Base-by-base conservation (phyloP, 2,888 invertebrate species). In the Nomada ferruginata region DNA sequence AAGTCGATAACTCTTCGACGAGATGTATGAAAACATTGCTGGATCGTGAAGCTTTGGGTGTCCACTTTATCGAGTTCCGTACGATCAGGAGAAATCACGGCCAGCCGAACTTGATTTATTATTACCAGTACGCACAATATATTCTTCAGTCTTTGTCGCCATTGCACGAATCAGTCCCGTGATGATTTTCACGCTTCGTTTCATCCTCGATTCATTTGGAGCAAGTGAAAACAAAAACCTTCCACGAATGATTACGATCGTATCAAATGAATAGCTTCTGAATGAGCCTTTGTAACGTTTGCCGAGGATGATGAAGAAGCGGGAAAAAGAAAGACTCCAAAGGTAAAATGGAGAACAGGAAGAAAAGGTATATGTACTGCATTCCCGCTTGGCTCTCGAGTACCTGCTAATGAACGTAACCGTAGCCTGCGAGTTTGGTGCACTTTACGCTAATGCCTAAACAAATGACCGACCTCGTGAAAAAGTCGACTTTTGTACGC, bases 331-430 rank as follows among this genome's bases (percentile, higher is more conserved):
- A 52, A 50, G 42, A 71, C 72, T 44, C 36, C 13, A 72, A 76
- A 74, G 64, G 65, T 59, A 13, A 26, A 55, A 60, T 36, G 61
- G 53, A 55, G 29, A n/a, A 63, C 47, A 64, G 69, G 26, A 63
- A 83, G 29, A 11, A 20, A 36, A 82, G 53, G 70, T 69, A 76
- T 73, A 55, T 53, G 60, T 11, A 3, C 47, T 47, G 57, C 64
- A 65, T 83, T 81, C 61, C 55, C 57, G 23, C 47, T 69, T 64
- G 53, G 61, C 77, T 86, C 76, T 87, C 76, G 72, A 82, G 79
- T 84, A 65, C 66, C 72, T 78, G 86, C 82, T 86, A 87, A 87
- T 75, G 83, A 77, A 84, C 66, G 79, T 68, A 82, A 84, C 76
- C 76, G 77, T 69, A 72, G 63, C 65, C 63, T 20, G 47, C 47